A percentile compares a stretch with the other conserved stretches of the same genome.
phyloP scores from a whole-genome alignment of 2,113 vertebrate genomes.

The Bombycilla garrulus region DNA sequence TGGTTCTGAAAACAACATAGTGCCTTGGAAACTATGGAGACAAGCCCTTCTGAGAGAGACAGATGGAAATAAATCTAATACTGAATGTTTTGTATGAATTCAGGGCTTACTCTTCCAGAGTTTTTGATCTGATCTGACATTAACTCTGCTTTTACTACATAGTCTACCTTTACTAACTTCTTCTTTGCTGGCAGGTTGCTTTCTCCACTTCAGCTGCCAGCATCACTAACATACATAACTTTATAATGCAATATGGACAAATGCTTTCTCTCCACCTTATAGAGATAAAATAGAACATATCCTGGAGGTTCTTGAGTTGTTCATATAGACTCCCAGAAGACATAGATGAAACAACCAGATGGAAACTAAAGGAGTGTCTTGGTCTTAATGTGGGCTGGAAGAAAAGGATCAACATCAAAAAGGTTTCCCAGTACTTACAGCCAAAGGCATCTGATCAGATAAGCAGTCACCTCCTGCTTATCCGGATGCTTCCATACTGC shows the following conservation, averaged over 20 bases:
- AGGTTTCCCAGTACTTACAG: background rate
- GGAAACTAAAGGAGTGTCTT: background rate
- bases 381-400: background rate
- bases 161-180: background rate
- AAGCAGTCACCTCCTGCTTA: background rate
- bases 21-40: background rate
- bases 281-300: background rate
- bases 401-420: background rate
- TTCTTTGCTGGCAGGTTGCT: background rate
- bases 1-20: background rate
- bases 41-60: background rate
- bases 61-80: background rate
- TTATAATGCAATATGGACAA: background rate
- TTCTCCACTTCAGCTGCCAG: background rate
- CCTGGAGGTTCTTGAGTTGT: background rate
- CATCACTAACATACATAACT: background rate
- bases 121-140: background rate
- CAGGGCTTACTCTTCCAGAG: background rate
- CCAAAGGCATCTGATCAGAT: background rate
- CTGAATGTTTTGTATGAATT: background rate
- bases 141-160: background rate
- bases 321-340: background rate
- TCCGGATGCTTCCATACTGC: background rate
- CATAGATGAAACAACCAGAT: background rate
- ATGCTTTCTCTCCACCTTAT: background rate